phyloP scores from a whole-genome alignment of 2,797 vertebrate species.

The Catostomus latipinnis region DNA sequence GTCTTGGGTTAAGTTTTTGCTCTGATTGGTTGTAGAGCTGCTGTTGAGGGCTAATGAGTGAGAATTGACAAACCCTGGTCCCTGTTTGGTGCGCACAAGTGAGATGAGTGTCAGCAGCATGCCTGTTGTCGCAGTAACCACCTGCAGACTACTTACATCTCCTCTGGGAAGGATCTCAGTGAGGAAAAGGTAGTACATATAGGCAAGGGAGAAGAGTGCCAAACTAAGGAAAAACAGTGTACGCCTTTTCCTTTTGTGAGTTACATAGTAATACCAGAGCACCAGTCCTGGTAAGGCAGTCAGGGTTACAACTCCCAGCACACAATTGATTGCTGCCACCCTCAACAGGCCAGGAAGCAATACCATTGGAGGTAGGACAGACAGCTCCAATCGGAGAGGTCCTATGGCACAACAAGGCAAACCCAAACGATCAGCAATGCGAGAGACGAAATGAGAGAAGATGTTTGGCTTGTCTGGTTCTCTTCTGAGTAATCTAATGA shows the following conservation, averaged over 20 bases:
- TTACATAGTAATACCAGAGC: constrained; percentile 96
- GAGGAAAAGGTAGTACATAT: constrained; percentile 94
- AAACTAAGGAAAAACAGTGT: constrained; percentile 95
- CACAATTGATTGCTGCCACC: constrained; percentile 87
- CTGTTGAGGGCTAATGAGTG: constrained; percentile 30
- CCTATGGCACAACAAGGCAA: constrained; percentile 87
- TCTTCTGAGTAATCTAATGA: constrained; percentile 39
- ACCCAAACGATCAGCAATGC: constrained; percentile 84
- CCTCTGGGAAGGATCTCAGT: constrained; percentile 85
- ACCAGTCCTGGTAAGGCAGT: constrained; percentile 85
- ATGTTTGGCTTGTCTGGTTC: constrained; percentile 78
- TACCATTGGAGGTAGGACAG: constrained; percentile 87
- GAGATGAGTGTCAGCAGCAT: constrained; percentile 83
- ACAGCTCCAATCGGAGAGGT: constrained; percentile 85
- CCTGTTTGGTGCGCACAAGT: constrained; percentile 83
- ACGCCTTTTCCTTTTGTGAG: constrained; percentile 88
- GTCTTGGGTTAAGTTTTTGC: constrained; percentile 60
- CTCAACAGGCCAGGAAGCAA: constrained; percentile 88
- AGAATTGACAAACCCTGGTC: constrained; percentile 83
- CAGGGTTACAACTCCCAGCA: constrained; percentile 83
- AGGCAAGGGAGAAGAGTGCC: constrained; percentile 91
- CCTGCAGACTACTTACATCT: constrained; percentile 72
- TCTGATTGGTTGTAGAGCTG: constrained; percentile 70
- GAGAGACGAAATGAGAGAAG: constrained; percentile 77
- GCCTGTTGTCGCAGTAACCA: constrained; percentile 80